Evolutionary conservation across 2,113 vertebrate genomes (phyloP).

Genomic region (Mus musculus): DNA sequence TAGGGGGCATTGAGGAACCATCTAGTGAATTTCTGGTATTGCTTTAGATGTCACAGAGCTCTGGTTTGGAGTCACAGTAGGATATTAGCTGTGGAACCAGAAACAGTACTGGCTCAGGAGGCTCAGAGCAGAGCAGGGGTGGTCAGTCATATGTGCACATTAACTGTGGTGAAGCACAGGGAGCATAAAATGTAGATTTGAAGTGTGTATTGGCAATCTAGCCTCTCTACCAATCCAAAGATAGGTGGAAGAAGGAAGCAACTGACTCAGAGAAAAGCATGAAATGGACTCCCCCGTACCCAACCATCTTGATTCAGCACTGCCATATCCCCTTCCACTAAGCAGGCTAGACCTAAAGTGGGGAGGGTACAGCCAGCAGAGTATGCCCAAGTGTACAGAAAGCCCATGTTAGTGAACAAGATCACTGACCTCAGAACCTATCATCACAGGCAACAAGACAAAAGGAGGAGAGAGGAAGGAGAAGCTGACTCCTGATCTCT

Average conservation of each 20-base stretch:
- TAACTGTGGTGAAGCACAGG: no score
- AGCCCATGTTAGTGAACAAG: fast-evolving
- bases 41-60: no score
- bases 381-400: fast-evolving
- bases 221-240: background rate
- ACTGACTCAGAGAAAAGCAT: background rate
- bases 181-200: background rate
- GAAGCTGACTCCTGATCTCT: background rate
- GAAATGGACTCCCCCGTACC: background rate
- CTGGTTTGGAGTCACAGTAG: background rate
- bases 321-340: fast-evolving
- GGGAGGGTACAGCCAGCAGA: background rate
- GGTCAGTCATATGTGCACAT: background rate
- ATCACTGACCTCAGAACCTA: background rate
- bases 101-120: background rate
- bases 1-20: constrained; percentile 29
- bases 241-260: background rate
- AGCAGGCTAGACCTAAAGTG: fast-evolving
- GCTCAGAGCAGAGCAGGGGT: no score
- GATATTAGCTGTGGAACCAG: background rate
- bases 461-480: background rate
- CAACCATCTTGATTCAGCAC: background rate
- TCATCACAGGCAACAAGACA: background rate
- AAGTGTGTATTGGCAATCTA: background rate
- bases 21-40: fast-evolving